phyloP scores from a whole-genome alignment of 2,113 vertebrate species.

The Mixornis gularis region DNA sequence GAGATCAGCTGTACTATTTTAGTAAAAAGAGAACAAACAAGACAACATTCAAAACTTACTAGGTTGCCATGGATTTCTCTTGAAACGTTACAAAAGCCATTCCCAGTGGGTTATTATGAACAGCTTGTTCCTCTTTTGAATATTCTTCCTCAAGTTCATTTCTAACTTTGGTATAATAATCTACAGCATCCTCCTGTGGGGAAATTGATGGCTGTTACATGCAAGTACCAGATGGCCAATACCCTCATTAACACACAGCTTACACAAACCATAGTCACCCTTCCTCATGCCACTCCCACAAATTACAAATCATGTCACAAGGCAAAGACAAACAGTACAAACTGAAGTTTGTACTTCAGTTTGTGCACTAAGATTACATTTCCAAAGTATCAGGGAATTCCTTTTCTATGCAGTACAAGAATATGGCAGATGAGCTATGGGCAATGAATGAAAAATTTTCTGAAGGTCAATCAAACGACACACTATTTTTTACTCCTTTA shows the following conservation, averaged over 20 bases:
- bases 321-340: neutral
- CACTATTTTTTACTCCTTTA: neutral
- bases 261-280: neutral
- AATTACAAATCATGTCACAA: neutral
- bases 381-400: neutral
- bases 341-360: neutral
- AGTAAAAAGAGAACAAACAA: neutral
- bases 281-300: neutral
- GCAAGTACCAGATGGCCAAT: neutral
- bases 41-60: slow-evolving; percentile 70
- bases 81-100: slow-evolving; percentile 92
- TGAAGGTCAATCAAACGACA: neutral
- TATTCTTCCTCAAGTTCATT: slow-evolving; percentile 72
- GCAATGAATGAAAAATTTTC: neutral
- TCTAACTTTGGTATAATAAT: slow-evolving; percentile 79
- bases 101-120: slow-evolving; percentile 76
- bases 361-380: neutral
- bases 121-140: slow-evolving; percentile 61
- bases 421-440: neutral
- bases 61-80: slow-evolving; percentile 86
- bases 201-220: neutral
- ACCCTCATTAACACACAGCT: neutral
- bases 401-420: neutral
- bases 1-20: neutral
- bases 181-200: slow-evolving; percentile 86